Evolutionary conservation across 2,797 vertebrate genomes (phyloP).

Genomic region (Petrocephalus sullivani): DNA sequence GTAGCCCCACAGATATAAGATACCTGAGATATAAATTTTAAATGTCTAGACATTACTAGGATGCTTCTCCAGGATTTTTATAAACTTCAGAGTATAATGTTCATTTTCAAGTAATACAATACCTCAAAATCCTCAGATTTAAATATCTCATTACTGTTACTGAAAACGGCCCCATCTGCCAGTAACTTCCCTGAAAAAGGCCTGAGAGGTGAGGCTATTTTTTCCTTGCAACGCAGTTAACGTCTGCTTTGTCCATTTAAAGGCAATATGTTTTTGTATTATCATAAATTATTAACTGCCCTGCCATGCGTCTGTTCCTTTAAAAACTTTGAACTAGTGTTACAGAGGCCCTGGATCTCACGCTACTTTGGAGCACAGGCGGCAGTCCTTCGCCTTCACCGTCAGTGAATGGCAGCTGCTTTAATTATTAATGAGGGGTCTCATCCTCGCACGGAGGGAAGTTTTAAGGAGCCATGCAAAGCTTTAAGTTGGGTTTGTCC

Average conservation of each 20-base stretch:
- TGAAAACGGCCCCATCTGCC: neutral
- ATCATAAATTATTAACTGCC: neutral
- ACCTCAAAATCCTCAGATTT: neutral
- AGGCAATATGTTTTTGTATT: neutral
- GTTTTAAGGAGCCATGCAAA: slow-evolving; percentile 17
- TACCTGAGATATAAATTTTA: neutral
- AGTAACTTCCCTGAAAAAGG: neutral
- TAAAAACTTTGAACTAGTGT: slow-evolving; percentile 2
- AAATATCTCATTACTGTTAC: neutral
- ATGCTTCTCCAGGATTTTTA: neutral
- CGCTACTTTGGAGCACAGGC: neutral
- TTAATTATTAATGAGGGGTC: slow-evolving; percentile 17
- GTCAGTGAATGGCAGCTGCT: neutral
- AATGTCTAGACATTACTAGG: neutral
- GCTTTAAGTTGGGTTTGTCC: slow-evolving; percentile 16
- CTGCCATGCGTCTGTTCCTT: neutral
- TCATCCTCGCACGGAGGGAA: neutral
- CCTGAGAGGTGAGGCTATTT: neutral
- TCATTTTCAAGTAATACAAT: neutral
- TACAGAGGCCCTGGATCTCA: neutral
- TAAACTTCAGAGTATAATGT: neutral
- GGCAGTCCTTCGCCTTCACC: neutral
- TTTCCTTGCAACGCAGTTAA: neutral
- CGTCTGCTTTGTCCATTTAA: neutral
- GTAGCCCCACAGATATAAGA: neutral